Evolutionary conservation across 1,140 invertebrate genomes (phyloP).

Genomic region (Pogonomyrmex californicus): DNA sequence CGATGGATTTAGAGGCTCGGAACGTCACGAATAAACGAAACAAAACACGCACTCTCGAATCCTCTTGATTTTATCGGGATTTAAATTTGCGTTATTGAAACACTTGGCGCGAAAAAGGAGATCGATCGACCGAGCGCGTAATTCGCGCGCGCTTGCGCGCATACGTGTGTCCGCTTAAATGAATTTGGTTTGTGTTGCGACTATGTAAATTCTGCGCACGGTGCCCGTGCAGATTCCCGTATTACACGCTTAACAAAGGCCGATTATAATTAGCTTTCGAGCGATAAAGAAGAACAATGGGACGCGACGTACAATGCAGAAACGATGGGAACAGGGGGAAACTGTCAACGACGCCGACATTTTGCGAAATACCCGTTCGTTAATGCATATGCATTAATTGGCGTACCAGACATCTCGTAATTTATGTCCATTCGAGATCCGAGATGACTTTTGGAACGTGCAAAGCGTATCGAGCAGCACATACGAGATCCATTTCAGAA

Average conservation of each 20-base stretch:
- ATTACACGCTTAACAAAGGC: conserved; percentile 58
- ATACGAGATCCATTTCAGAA: background rate
- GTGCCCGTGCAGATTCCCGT: conserved; percentile 27
- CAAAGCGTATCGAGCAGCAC: too few relatives aligned
- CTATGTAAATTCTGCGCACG: conserved; percentile 43
- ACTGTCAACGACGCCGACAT: conserved; percentile 46
- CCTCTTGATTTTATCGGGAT: conserved; percentile 38
- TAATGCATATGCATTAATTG: conserved; percentile 46
- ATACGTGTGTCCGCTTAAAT: conserved; percentile 10
- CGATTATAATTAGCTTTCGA: conserved; percentile 61
- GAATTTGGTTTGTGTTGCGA: conserved; percentile 46
- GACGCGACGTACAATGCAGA: conserved; percentile 43
- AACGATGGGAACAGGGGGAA: conserved; percentile 31
- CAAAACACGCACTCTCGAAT: background rate
- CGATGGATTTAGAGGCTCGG: conserved; percentile 1
- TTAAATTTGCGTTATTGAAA: conserved; percentile 43
- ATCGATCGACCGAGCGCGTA: conserved; percentile 6
- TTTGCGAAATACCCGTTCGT: conserved; percentile 40
- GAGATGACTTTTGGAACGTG: background rate
- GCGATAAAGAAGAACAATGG: conserved; percentile 61
- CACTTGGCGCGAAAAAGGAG: conserved; percentile 5
- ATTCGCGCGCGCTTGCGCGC: background rate
- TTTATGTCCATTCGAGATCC: conserved; percentile 4
- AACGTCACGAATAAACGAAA: conserved; percentile 28
- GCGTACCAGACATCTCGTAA: conserved; percentile 5